Base-by-base conservation (phyloP, 1,140 invertebrate species). In the Ridgeia piscesae region DNA sequence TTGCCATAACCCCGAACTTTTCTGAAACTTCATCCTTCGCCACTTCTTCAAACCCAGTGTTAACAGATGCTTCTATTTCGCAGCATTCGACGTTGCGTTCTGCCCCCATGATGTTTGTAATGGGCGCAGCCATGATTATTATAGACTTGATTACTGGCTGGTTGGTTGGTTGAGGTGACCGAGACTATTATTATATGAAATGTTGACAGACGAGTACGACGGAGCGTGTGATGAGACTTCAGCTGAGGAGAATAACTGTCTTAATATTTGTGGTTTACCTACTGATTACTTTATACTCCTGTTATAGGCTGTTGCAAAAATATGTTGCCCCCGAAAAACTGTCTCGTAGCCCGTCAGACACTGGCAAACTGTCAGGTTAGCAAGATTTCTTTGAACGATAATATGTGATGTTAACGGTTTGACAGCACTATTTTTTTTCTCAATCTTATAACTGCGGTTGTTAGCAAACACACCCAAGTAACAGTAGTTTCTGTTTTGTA, bases 11-110 rank as follows among this genome's bases (percentile, higher is more conserved):
- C 93, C 31, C 94, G 92, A 97, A 95, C 94, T 96, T 96, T 94
- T 97, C 96, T 93, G 93, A 94, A 92, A 96, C 96, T 94, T 97
- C 97, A 77, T 97, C 96, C 14, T 95, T 94, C 6, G 97, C 97
- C 88, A 96, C 94, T 93, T 94, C 94, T 94, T 97, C 97, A 93
- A 97, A 96, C 50, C 97, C 97, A 93, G 96, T 96, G 0, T 95
- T 94, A 42, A 97, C 96, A 34, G 96, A 96, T 11, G 96, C 96
- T 94, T 96, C 96, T 91, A 96, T 94, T 33, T 94, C 94, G 92
- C 95, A 96, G n/a, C 33, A 91, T 91, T 35, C 50, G 4, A 42
- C 14, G 33, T 91, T 91, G 50, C 50, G 35, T 58, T 58, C 50
- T 27, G 33, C 50, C 11, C 31, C 89, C 35, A 35, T 42, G 34